A percentile compares a stretch with the other conserved stretches of the same genome.
phyloP scores from a whole-genome alignment of 2,797 vertebrate genomes.

The Etheostoma perlongum region DNA sequence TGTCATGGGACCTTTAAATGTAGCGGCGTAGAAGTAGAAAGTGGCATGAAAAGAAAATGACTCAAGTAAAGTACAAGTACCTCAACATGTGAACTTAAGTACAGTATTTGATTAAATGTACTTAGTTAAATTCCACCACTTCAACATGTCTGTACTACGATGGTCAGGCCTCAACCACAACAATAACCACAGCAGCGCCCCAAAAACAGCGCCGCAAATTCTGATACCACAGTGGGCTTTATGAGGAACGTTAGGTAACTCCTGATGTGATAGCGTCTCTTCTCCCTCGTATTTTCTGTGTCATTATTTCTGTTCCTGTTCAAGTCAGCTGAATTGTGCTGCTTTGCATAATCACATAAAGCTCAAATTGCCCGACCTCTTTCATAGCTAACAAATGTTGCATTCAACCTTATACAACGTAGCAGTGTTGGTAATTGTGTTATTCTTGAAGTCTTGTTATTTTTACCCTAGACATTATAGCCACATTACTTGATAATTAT shows the following conservation, averaged over 20 bases:
- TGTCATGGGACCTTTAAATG: no score
- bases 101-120: no score
- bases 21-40: no score
- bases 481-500: no score
- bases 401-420: constrained; percentile 2
- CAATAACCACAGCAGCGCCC: background rate
- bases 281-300: constrained; percentile 1
- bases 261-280: background rate
- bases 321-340: background rate
- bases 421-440: background rate
- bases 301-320: constrained; percentile 16
- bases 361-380: background rate
- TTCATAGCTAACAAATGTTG: constrained; percentile 4
- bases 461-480: no score
- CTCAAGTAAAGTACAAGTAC: no score
- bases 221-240: background rate
- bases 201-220: background rate
- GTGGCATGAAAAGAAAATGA: no score
- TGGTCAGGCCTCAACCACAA: background rate
- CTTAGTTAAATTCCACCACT: no score
- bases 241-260: background rate
- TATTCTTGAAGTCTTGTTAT: background rate
- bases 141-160: no score
- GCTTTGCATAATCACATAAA: constrained; percentile 3
- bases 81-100: no score